Percentiles rank a stretch among this genome's conserved stretches.
phyloP scores from a whole-genome alignment of 2,888 invertebrate species.

The Agrochola lychnidis region DNA sequence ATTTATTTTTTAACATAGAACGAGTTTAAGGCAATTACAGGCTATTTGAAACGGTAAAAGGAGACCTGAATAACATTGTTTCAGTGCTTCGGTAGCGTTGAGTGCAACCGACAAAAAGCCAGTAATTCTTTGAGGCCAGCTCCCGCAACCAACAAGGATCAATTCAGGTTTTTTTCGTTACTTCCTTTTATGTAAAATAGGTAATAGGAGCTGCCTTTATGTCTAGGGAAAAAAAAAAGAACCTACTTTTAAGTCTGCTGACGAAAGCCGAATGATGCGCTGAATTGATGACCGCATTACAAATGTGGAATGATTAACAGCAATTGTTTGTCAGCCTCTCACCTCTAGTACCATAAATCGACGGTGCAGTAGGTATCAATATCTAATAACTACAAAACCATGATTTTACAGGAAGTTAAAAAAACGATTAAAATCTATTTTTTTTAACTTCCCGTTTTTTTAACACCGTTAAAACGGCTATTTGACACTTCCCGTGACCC shows the following conservation, averaged over 20 bases:
- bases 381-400: too few species aligned
- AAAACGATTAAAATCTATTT: too few species aligned
- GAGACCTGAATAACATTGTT: slow-evolving; percentile 21
- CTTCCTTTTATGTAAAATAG: slow-evolving; percentile 5
- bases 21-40: neutral
- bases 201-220: neutral
- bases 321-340: neutral
- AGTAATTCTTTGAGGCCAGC: slow-evolving; percentile 36
- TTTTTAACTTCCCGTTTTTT: too few species aligned
- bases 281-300: too few species aligned
- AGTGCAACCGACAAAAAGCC: slow-evolving; percentile 34
- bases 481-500: too few species aligned
- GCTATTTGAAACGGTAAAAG: slow-evolving; percentile 17
- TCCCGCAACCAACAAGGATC: slow-evolving; percentile 1
- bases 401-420: too few species aligned
- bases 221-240: too few species aligned
- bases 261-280: neutral
- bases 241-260: neutral
- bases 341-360: neutral
- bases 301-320: neutral
- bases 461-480: too few species aligned
- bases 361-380: too few species aligned
- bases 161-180: slow-evolving; percentile 21
- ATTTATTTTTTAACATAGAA: slow-evolving; percentile 1
- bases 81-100: slow-evolving; percentile 8